Evolutionary conservation across 2,113 vertebrate species (phyloP).

Genomic region (Crotalus viridis): DNA sequence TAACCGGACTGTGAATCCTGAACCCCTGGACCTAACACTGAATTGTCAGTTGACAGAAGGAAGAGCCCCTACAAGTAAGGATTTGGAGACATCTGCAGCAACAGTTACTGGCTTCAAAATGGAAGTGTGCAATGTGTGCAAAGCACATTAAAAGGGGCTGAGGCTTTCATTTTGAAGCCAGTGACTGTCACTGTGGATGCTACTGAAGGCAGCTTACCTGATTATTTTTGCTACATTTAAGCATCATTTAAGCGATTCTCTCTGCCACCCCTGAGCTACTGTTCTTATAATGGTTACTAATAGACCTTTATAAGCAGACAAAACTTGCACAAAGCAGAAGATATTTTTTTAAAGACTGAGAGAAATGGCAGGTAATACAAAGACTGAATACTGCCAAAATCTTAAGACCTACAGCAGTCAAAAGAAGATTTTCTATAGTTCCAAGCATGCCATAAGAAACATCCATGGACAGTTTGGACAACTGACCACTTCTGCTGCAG

Average conservation of each 20-base stretch:
- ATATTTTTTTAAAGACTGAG: neutral
- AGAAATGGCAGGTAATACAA: neutral
- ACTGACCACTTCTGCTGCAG: neutral
- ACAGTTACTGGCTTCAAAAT: neutral
- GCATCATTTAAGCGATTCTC: neutral
- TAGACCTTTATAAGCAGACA: neutral
- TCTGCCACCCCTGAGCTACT: neutral
- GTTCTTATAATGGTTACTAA: neutral
- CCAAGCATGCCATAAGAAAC: neutral
- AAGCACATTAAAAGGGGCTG: neutral
- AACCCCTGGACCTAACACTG: neutral
- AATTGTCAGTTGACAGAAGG: neutral
- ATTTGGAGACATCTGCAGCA: neutral
- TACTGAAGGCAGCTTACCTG: neutral
- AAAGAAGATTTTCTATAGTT: neutral
- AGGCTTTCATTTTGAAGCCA: neutral
- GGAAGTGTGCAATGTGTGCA: neutral
- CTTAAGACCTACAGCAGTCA: neutral
- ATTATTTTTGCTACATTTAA: neutral
- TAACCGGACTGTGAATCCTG: neutral
- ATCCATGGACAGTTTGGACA: neutral
- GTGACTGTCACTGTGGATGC: neutral
- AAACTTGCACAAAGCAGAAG: neutral
- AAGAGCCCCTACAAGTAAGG: neutral
- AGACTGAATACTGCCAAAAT: neutral